Base-by-base conservation (phyloP, 2,113 vertebrate species). In the Xenopus laevis region DNA sequence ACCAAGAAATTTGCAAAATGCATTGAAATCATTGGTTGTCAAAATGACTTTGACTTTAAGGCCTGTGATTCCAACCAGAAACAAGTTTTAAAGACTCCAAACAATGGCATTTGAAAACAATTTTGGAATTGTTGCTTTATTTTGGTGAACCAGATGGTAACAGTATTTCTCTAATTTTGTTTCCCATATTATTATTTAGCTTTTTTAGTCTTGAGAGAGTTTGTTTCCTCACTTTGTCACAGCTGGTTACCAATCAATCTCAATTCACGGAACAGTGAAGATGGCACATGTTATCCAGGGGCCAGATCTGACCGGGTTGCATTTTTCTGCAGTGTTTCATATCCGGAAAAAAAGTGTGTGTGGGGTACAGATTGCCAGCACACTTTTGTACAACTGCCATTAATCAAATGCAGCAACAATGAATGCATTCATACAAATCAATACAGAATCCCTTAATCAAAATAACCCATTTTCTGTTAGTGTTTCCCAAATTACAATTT, bases 171-270 rank as follows among this genome's bases (percentile, higher is more conserved):
- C 85, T 78, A 82, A 82, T 85, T 85, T 71, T 30, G 21, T 71
- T 84, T 86, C 74, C 73, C 63, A 17, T 81, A 73, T 76, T 66
- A 15, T 6, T 27, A 52, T 61, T 79, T 78, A 83, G 79, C 47
- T 77, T 12, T 77, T 61, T 77, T 81, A 78, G 68, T 77, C 71
- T 83, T 84, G 44, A 70, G 81, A 81, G 78, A 82, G 79, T 76
- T 84, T 68, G 84, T n/a, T 85, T 84, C 79, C 79, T 82, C 80
- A 87, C 82, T 89, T 90, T 88, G 84, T 89, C 86, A 86, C 87
- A 91, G 89, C 87, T 90, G 87, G 87, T 87, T 86, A 87, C 85
- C 88, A 87, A 87, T 90, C 86, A 90, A 87, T 91, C 89, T 91
- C 88, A 84, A 89, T 90, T 89, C 85, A 89, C 18, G 77, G 83